These are phyloP conservation scores for Myotis lucifugus DNA, from an alignment of 2,113 vertebrate genomes.

Conservation along the genomic window DNA sequence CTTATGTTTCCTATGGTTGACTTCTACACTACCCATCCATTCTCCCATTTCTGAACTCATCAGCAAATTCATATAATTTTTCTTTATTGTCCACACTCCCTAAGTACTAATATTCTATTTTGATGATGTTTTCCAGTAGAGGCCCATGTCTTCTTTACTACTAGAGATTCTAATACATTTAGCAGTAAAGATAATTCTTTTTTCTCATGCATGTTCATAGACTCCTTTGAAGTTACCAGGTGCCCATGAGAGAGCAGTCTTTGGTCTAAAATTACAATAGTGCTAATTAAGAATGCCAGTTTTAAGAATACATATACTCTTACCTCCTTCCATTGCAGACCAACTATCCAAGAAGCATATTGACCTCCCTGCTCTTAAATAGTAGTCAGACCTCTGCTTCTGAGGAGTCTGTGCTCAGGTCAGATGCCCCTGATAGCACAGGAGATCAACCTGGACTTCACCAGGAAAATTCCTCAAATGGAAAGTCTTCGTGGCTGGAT, in stretches of 20 bases:
- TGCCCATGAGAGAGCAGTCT: not conserved
- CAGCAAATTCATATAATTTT: not conserved
- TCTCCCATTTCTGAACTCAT: not conserved
- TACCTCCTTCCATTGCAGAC: slow-evolving; percentile 75
- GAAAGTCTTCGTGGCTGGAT: slow-evolving; percentile 81
- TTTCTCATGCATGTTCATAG: not conserved
- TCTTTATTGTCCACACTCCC: not conserved
- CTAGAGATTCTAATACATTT: not conserved
- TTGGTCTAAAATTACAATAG: not conserved
- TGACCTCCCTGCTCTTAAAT: slow-evolving; percentile 86
- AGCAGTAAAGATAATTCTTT: not conserved
- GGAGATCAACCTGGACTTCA: slow-evolving; percentile 82
- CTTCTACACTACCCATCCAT: not conserved
- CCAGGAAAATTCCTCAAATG: slow-evolving; percentile 76
- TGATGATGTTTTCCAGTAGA: not conserved
- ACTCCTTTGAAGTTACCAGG: not conserved
- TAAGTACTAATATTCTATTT: not conserved
- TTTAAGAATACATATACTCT: not conserved
- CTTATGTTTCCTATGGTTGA: not conserved
- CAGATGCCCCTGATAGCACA: slow-evolving; percentile 89
- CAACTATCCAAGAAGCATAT: slow-evolving; percentile 84
- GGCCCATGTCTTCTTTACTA: not conserved
- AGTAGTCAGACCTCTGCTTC: slow-evolving; percentile 77
- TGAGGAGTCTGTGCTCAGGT: slow-evolving; percentile 78
- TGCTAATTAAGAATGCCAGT: not conserved